phyloP scores from a whole-genome alignment of 2,797 vertebrate species.

The Sternarchorhynchus goeldii region DNA sequence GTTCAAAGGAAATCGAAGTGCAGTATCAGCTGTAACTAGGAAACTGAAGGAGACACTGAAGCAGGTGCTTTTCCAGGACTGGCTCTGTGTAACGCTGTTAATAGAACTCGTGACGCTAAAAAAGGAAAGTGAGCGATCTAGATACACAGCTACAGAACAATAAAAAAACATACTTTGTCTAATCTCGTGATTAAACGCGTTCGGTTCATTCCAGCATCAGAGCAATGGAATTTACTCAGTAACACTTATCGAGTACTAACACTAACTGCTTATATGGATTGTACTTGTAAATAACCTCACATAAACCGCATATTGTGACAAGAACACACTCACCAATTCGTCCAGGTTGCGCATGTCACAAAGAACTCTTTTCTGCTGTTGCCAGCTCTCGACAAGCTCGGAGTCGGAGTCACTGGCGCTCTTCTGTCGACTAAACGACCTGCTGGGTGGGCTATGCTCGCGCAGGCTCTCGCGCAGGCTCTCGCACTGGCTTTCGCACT shows the following conservation, averaged over 20 bases:
- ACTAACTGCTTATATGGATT: no score
- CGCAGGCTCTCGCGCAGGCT: constrained; percentile 66
- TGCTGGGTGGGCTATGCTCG: constrained; percentile 34
- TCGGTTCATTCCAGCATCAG: no score
- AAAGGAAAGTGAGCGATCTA: no score
- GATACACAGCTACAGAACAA: no score
- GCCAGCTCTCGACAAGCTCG: constrained; percentile 68
- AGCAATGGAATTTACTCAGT: no score
- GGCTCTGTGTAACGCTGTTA: no score
- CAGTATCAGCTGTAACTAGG: no score
- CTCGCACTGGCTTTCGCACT: constrained; percentile 32
- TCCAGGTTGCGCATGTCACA: constrained; percentile 93
- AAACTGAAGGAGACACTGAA: not conserved
- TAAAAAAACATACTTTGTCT: no score
- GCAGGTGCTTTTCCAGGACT: not conserved
- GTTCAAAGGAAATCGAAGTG: not conserved
- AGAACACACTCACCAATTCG: constrained; percentile 86
- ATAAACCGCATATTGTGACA: not conserved
- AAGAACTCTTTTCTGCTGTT: constrained; percentile 82
- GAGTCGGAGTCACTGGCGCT: constrained; percentile 49
- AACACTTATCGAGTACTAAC: no score
- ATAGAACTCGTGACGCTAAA: no score
- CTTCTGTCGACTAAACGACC: not conserved
- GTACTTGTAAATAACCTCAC: no score
- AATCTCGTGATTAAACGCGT: no score